phyloP scores from a whole-genome alignment of 2,797 vertebrate species.

The Microtus obscurus region DNA sequence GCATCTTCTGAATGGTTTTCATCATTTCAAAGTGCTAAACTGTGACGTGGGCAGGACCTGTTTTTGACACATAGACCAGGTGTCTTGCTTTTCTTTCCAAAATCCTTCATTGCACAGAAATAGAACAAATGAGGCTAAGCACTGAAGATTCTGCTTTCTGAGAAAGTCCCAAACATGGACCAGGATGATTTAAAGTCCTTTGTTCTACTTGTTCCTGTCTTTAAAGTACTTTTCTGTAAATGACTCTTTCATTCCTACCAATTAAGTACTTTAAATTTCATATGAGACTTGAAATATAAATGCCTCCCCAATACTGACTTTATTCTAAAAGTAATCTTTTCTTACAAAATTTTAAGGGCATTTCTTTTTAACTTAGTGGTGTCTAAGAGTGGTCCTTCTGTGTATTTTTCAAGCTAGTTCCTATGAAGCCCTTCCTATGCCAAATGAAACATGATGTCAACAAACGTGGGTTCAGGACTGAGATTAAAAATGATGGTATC shows the following conservation, averaged over 20 bases:
- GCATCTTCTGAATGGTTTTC: not conserved
- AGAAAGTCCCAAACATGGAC: not conserved
- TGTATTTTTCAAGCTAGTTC: not conserved
- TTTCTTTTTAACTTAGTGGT: not conserved
- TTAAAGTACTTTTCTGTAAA: not conserved
- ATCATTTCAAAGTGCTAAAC: not conserved
- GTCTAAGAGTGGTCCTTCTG: not conserved
- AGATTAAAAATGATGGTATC: not conserved
- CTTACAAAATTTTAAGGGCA: rapidly evolving
- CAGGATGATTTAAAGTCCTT: not conserved
- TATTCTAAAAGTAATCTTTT: not conserved
- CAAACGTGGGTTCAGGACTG: not conserved
- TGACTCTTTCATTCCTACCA: not conserved
- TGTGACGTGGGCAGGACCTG: not conserved
- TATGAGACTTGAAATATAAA: not conserved
- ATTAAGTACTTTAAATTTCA: not conserved
- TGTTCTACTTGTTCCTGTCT: not conserved
- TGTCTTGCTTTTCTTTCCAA: not conserved
- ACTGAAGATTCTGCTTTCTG: not conserved
- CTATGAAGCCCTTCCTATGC: not conserved
- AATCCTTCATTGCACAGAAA: not conserved
- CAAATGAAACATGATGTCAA: not conserved
- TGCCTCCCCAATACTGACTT: not conserved
- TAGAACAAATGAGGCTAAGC: not conserved
- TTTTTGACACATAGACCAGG: not conserved